Conservation (phyloP, 2,888 invertebrate genomes). For the Leptinotarsa haldemani region DNA sequence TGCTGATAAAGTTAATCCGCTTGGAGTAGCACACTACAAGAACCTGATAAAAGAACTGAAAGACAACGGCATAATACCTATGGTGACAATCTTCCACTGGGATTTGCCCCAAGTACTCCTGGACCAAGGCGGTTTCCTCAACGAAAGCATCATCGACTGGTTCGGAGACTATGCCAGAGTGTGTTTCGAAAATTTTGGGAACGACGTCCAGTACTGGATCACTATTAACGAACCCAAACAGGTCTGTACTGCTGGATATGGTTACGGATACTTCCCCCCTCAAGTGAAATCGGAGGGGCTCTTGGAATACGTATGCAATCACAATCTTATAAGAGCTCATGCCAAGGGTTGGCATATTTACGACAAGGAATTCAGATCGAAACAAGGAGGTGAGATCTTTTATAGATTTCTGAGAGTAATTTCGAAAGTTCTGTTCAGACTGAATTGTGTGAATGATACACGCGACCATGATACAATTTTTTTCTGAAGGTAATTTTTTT, state of each 20-base stretch:
- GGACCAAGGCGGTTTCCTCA: slow-evolving; percentile 47
- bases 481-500: too few species aligned
- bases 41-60: slow-evolving; percentile 61
- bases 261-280: slow-evolving; percentile 28
- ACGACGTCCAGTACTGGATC: slow-evolving; percentile 52
- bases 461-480: too few species aligned
- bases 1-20: slow-evolving; percentile 73
- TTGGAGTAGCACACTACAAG: slow-evolving; percentile 70
- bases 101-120: slow-evolving; percentile 66
- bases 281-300: slow-evolving; percentile 24
- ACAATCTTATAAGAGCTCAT: slow-evolving; percentile 66
- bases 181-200: slow-evolving; percentile 50
- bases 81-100: slow-evolving; percentile 70
- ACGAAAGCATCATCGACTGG: slow-evolving; percentile 42
- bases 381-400: slow-evolving; percentile 47
- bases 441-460: too few species aligned
- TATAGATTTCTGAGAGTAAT: not conserved
- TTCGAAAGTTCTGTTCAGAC: too few species aligned
- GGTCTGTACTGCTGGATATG: slow-evolving; percentile 44
- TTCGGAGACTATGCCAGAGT: slow-evolving; percentile 51
- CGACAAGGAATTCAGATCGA: slow-evolving; percentile 60
- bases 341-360: slow-evolving; percentile 64
- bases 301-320: slow-evolving; percentile 70
- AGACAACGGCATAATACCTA: slow-evolving; percentile 68
- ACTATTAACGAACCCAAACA: slow-evolving; percentile 52